Base-by-base conservation (phyloP, 2,113 vertebrate genomes). In the Rhegmatorhina hoffmannsi region DNA sequence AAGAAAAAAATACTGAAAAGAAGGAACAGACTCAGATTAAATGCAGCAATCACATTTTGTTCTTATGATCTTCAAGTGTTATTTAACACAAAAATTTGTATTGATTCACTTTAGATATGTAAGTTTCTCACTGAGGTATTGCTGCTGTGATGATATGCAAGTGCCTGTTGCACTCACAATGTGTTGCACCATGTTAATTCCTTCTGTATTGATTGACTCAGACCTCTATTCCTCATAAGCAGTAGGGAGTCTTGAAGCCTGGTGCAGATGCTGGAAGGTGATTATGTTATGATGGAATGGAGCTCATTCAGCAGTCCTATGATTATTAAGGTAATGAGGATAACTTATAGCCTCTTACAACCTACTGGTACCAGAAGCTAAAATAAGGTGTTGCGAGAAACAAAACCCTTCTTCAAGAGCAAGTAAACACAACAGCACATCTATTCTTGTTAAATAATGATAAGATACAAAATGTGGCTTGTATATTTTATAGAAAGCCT, bases 331-430 rank as follows among this genome's bases (percentile, higher is more conserved):
- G 69, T 87, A 95, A 96, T 84, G 90, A 95, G 75, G 63, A 50
- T 89, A 94, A 97, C 95, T 97, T 96, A 95, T 89, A 89, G 77
- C 72, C 64, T 70, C 62, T 92, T 85, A 38, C 10, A 28, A 90
- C 82, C 90, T 90, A 21, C 66, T 70, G 90, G 70, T 83, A 87
- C 56, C 67, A 78, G 63, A 92, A 95, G 77, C 59, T 78, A 91
- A 95, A 94, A 92, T 49, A 84, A 67, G 21, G 46, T 92, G 44
- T 49, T 94, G 20, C 56, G 78, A 73, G 69, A 94, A 96, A 88
- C 31, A 93, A 94, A 91, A 78, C 20, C 34, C 50, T 47, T 8
- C 26, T 40, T 89, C n/a, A 91, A 77, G 55, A 90, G 43, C 40
- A 63, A 55, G 24, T 60, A 89, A 87, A 83, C 16, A 19, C 58